phyloP scores from a whole-genome alignment of 2,113 vertebrate genomes.

The Pholis gunnellus region DNA sequence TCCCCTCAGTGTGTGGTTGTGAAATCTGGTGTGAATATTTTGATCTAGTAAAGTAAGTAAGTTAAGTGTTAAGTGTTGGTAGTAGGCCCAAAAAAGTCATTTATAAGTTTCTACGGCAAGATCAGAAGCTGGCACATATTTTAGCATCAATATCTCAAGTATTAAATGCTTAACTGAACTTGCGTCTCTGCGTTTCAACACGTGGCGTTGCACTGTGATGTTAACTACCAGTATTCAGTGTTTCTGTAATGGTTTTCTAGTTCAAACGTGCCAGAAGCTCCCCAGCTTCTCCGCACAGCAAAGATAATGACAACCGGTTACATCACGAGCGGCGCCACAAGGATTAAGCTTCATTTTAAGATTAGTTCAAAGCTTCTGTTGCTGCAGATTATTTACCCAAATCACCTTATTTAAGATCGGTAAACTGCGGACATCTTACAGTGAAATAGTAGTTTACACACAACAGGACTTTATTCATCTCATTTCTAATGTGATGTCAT shows the following conservation, averaged over 20 bases:
- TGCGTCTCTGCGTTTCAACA: neutral
- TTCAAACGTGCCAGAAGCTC: slow-evolving; percentile 50
- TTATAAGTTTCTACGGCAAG: neutral
- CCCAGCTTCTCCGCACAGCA: slow-evolving; percentile 32
- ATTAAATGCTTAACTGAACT: neutral
- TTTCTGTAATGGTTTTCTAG: slow-evolving; percentile 25
- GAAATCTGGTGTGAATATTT: slow-evolving; percentile 11
- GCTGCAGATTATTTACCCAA: slow-evolving; percentile 59
- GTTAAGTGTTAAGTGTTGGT: neutral
- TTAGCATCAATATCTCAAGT: neutral
- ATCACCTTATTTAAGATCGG: slow-evolving; percentile 46
- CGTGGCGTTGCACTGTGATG: neutral
- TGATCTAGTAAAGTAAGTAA: neutral
- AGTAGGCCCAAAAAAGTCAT: neutral
- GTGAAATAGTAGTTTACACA: slow-evolving; percentile 58
- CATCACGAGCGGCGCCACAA: slow-evolving; percentile 63
- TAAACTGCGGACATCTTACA: slow-evolving; percentile 40
- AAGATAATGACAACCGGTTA: slow-evolving; percentile 63
- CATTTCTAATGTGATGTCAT: slow-evolving; percentile 5
- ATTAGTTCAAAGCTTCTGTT: slow-evolving; percentile 63
- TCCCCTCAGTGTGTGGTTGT: neutral
- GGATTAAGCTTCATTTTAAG: slow-evolving; percentile 74
- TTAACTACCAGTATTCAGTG: neutral
- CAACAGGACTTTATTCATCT: slow-evolving; percentile 18
- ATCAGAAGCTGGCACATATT: neutral